These are phyloP conservation scores for Eristalis arbustorum DNA, from an alignment of 2,888 invertebrate genomes.

Conservation along the genomic window DNA sequence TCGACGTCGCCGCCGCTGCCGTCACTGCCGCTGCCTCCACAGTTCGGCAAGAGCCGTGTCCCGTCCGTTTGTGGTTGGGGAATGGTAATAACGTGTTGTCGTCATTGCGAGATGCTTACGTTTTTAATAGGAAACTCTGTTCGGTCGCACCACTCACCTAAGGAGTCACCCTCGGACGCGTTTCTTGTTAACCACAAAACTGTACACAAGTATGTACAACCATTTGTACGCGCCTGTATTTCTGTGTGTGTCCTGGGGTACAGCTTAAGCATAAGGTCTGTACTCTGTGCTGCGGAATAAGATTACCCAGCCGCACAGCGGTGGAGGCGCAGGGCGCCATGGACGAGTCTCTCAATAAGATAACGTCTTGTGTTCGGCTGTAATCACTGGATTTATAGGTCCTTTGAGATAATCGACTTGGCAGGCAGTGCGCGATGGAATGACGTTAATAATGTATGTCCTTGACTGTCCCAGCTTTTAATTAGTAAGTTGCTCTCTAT, in stretches of 20 bases:
- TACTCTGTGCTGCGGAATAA: constrained; percentile 30
- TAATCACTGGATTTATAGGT: constrained; percentile 72
- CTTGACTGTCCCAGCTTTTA: constrained; percentile 67
- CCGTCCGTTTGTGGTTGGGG: constrained; percentile 51
- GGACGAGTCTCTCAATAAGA: constrained; percentile 57
- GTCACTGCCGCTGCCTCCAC: background rate
- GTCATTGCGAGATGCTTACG: constrained; percentile 69
- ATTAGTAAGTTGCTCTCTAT: constrained; percentile 48
- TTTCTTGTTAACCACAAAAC: constrained; percentile 64
- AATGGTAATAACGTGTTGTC: constrained; percentile 68
- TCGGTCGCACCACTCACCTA: constrained; percentile 60
- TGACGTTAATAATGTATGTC: constrained; percentile 69
- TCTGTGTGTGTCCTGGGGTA: constrained; percentile 5
- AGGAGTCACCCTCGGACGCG: constrained; percentile 55
- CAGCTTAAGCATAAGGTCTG: constrained; percentile 50
- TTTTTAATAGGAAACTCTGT: constrained; percentile 68
- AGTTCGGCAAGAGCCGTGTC: background rate
- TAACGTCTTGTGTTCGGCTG: constrained; percentile 70
- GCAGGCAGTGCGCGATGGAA: constrained; percentile 60
- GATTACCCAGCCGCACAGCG: constrained; percentile 34
- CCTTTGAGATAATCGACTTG: constrained; percentile 69
- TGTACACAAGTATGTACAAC: constrained; percentile 37
- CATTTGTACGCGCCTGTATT: background rate
- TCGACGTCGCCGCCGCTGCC: background rate
- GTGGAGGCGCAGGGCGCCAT: constrained; percentile 13